Conservation (phyloP, 2,113 vertebrate species). For the Argyrosomus japonicus region DNA sequence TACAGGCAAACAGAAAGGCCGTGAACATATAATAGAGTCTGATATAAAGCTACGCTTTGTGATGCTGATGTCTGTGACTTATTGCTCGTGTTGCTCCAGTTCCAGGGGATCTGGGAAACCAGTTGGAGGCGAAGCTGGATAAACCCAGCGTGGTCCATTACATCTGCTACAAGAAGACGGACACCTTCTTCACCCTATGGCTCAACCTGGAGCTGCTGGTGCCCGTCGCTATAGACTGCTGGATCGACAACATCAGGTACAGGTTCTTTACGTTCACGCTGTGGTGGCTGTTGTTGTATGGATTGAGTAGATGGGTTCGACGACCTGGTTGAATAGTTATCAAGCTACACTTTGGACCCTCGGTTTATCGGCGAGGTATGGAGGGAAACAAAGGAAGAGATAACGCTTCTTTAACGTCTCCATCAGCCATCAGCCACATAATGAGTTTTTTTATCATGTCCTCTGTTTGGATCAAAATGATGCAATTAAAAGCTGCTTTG, state of each 20-base stretch:
- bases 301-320: background rate
- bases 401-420: background rate
- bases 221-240: conserved; percentile 96
- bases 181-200: conserved; percentile 95
- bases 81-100: conserved; percentile 80
- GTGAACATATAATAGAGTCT: too few species aligned
- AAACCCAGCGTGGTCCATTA: conserved; percentile 97
- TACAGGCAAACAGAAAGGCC: too few species aligned
- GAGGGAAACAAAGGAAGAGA: background rate
- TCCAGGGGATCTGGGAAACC: conserved; percentile 97
- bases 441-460: too few species aligned
- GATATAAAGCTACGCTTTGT: background rate
- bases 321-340: conserved; percentile 4
- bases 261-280: background rate
- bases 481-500: background rate
- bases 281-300: background rate
- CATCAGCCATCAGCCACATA: background rate
- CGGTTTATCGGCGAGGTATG: background rate
- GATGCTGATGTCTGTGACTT: background rate
- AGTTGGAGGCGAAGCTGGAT: conserved; percentile 95
- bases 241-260: conserved; percentile 99
- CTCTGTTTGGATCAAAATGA: too few species aligned
- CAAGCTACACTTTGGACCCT: conserved; percentile 34
- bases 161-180: conserved; percentile 95
- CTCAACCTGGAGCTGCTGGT: conserved; percentile 95